phyloP scores from a whole-genome alignment of 92 coral and sea anemone genomes.

The Zoanthus solanderi region DNA sequence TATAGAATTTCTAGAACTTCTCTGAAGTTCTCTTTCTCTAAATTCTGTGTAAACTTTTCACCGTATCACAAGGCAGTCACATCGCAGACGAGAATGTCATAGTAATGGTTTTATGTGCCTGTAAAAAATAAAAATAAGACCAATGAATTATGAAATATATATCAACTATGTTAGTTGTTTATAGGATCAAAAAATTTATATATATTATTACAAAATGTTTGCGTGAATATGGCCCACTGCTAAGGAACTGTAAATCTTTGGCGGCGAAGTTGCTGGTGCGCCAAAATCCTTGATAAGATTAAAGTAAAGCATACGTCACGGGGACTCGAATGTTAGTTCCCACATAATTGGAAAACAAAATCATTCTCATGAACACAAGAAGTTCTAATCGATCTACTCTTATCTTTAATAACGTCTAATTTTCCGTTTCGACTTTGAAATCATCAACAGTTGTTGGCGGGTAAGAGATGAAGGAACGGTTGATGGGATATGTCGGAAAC shows the following conservation, averaged over 20 bases:
- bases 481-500: slow-evolving; percentile 24
- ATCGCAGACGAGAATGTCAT: not conserved
- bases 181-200: not conserved
- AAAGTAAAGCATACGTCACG: slow-evolving; percentile 6
- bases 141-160: not conserved
- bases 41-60: not conserved
- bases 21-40: not conserved
- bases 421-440: slow-evolving; percentile 15
- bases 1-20: not conserved
- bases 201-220: slow-evolving; percentile 21
- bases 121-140: not conserved
- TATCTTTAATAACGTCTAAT: slow-evolving; percentile 26
- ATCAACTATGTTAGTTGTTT: not conserved
- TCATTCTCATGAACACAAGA: not conserved
- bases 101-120: not conserved
- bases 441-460: slow-evolving; percentile 15
- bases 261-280: slow-evolving; percentile 4
- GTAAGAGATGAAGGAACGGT: not conserved
- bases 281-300: slow-evolving; percentile 38
- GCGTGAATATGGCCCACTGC: slow-evolving; percentile 18
- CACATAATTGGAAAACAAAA: slow-evolving; percentile 22
- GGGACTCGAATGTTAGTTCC: slow-evolving; percentile 13
- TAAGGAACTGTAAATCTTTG: slow-evolving; percentile 14
- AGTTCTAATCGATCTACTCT: not conserved
- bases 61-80: not conserved